Evolutionary conservation across 2,888 invertebrate genomes (phyloP).

Genomic region (Brachyptera putata): DNA sequence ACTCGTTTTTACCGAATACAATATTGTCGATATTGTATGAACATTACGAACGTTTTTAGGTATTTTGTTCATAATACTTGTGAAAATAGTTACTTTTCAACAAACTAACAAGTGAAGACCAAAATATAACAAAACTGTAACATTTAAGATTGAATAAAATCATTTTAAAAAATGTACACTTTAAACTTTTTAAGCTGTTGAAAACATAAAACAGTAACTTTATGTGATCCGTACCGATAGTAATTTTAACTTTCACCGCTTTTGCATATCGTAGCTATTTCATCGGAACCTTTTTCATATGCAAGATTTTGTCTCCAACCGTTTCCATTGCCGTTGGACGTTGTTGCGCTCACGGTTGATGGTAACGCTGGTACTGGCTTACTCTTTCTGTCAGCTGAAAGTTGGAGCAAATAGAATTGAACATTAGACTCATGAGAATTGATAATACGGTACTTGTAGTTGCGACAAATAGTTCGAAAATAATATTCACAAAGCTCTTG

Average conservation of each 20-base stretch:
- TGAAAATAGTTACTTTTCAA: too few species aligned
- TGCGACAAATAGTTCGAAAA: background rate
- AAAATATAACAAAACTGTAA: too few species aligned
- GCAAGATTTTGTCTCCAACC: constrained; percentile 16
- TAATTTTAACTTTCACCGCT: background rate
- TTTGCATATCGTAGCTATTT: constrained; percentile 6
- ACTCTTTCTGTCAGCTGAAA: background rate
- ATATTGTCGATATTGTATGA: too few species aligned
- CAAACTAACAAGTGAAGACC: too few species aligned
- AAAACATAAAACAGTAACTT: too few species aligned
- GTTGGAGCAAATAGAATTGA: background rate
- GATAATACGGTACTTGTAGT: background rate
- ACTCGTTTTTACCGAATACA: too few species aligned
- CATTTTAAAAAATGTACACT: too few species aligned
- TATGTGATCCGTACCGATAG: too few species aligned
- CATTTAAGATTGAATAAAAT: too few species aligned
- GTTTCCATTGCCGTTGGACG: background rate
- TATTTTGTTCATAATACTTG: too few species aligned
- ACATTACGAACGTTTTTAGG: too few species aligned
- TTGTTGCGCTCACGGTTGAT: background rate
- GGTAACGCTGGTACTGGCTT: background rate
- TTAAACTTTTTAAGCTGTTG: too few species aligned
- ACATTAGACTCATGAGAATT: background rate
- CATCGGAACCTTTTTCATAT: background rate
- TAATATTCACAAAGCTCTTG: background rate